Base-by-base conservation (phyloP, 1,140 invertebrate species). In the Xylocopa sonorina region DNA sequence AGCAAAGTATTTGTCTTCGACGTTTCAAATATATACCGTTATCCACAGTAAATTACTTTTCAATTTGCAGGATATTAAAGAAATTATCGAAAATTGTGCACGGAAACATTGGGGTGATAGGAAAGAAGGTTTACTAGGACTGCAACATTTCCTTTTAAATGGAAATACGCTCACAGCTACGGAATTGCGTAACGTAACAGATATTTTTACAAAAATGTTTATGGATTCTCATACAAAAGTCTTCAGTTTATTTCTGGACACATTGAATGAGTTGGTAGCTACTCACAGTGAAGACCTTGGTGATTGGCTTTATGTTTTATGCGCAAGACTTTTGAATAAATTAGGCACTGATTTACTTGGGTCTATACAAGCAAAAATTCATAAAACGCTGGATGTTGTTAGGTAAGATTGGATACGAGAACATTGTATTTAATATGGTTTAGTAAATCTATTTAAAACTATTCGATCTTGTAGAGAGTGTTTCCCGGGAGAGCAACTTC, bases 181-280 rank as follows among this genome's bases (percentile, higher is more conserved):
- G 4, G 97, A 98, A 89, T 93, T 98, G 48, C 95, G 95, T 58
- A 95, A 96, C 83, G 94, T 98, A 10, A 98, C 97, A 0, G 98
- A 99, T 86, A 96, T 98, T 80, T 98, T 99, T 89, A 97, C 97
- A 57, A 97, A 98, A 93, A 98, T 99, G 97, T 99, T 99, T 88
- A 98, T 98, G 95, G 98, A 99, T 91, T 97, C 97, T n/a, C 98
- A 99, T 90, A 98, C 97, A 3, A 99, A 99, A 93, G 97, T 99
- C 62, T 98, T 99, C 92, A 97, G 97, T 63, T 92, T 99, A 72
- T 98, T 99, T 92, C 92, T 99, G 85, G 98, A 99, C 87, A 97
- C 97, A 0, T 94, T 99, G 24, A 96, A 97, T 82, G 98, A 99
- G 89, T 92, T 99, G 75, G 96, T 99, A 62, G 92, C 95, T 79